Base-by-base conservation (phyloP, 2,797 vertebrate species). In the Rhinella marina region DNA sequence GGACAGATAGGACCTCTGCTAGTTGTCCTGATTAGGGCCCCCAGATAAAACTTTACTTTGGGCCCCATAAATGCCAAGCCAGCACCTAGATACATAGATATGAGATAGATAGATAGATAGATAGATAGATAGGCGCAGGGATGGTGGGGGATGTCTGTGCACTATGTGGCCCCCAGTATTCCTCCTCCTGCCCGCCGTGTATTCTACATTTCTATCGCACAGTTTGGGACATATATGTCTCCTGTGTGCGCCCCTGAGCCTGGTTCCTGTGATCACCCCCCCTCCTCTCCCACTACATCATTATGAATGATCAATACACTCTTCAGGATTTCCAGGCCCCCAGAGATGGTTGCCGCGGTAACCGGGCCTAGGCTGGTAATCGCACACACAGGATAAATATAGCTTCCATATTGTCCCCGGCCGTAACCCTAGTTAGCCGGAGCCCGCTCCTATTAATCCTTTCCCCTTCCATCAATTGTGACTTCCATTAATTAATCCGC, bases 261-360 rank as follows among this genome's bases (percentile, higher is more conserved):
- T 93, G 92, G 93, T 94, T 92, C 94, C 91, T 95, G 93, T 95
- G 95, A 96, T 96, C 93, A 86, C 91, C n/a, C 66, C 0, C 82
- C 91, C 92, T 91, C 41, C 91, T 93, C 92, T 48, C 32, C 41
- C 72, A 94, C 76, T 59, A 94, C 95, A 94, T 95, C 94, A 95
- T 96, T 96, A 97, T 94, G 95, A 96, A 96, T 97, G 92, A 98
- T 97, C 97, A 96, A 97, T 97, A 97, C 94, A 93, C 95, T 95
- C 94, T 95, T 96, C 95, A 94, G 93, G 92, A 93, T 94, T 94
- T 92, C 93, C 90, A 89, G 94, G 94, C 93, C 94, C 93, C 84
- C 23, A 88, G 92, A 95, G 93, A 94, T 94, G 92, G 96, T 97
- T 98, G 94, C 97, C 94, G 88, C 90, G 96, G 97, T 93, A 98